Conservation (phyloP, 2,113 vertebrate species). For the Tonatia bakeri region DNA sequence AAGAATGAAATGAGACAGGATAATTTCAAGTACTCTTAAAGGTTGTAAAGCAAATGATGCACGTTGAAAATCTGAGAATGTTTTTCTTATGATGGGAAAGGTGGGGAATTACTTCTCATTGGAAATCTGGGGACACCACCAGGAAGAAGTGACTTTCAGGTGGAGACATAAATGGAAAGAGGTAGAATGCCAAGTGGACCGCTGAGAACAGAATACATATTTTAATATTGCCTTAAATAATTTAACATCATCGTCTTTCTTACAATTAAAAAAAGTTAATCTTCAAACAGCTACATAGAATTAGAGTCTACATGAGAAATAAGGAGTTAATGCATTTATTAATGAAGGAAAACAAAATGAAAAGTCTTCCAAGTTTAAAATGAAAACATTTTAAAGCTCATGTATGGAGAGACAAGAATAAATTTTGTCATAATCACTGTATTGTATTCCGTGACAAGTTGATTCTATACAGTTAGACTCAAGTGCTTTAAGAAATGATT, state of each 20-base stretch:
- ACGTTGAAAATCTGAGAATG: no score
- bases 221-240: background rate
- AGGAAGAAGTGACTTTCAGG: no score
- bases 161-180: no score
- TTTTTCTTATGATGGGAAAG: no score
- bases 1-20: no score
- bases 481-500: background rate
- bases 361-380: background rate
- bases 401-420: background rate
- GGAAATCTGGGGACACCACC: no score
- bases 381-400: background rate
- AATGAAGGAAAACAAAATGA: background rate
- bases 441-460: background rate
- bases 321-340: background rate
- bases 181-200: no score
- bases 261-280: background rate
- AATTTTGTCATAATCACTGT: background rate
- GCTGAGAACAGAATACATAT: background rate
- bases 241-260: background rate
- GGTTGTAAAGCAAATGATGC: no score
- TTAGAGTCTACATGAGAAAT: background rate
- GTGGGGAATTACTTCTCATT: no score
- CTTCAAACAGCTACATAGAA: background rate
- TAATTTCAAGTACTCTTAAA: no score
- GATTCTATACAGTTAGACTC: background rate